Percentiles rank a stretch among this genome's conserved stretches.
These are phyloP conservation scores for Spisula solida DNA, from an alignment of 2,888 invertebrate species.

Conservation along the genomic window DNA sequence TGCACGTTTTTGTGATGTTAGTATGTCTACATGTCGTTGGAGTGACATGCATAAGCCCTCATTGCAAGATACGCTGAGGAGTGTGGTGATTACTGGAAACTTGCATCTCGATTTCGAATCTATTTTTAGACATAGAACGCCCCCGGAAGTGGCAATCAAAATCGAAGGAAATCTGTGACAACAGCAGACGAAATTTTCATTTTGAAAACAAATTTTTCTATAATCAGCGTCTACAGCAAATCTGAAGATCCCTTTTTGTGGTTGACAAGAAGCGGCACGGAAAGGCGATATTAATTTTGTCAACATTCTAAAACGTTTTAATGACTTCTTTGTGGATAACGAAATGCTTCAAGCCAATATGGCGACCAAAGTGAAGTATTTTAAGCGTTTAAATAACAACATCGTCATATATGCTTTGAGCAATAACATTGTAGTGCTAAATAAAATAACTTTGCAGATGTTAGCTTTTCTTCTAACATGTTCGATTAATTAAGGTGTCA, in stretches of 20 bases:
- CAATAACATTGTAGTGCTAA: background rate
- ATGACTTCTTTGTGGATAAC: background rate
- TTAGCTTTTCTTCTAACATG: background rate
- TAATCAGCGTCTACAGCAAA: background rate
- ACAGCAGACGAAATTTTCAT: background rate
- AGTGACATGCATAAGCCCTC: no score
- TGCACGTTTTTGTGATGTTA: no score
- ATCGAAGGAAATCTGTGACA: background rate
- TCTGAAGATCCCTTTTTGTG: background rate
- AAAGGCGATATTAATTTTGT: background rate
- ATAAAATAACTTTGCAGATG: background rate
- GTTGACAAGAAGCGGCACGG: background rate
- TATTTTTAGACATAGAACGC: slow-evolving; percentile 14
- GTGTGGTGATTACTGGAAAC: no score
- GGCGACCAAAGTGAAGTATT: background rate
- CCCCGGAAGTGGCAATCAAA: slow-evolving; percentile 1
- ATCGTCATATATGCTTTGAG: background rate
- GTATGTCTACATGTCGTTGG: no score
- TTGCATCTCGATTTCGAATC: background rate
- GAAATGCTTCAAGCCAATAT: slow-evolving; percentile 11
- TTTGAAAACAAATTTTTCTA: background rate
- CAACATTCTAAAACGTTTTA: background rate
- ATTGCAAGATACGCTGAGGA: no score
- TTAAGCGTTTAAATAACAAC: background rate
- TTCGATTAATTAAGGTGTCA: background rate